These are phyloP conservation scores for Eubucco bourcierii DNA, from an alignment of 2,113 vertebrate species.

Conservation along the genomic window DNA sequence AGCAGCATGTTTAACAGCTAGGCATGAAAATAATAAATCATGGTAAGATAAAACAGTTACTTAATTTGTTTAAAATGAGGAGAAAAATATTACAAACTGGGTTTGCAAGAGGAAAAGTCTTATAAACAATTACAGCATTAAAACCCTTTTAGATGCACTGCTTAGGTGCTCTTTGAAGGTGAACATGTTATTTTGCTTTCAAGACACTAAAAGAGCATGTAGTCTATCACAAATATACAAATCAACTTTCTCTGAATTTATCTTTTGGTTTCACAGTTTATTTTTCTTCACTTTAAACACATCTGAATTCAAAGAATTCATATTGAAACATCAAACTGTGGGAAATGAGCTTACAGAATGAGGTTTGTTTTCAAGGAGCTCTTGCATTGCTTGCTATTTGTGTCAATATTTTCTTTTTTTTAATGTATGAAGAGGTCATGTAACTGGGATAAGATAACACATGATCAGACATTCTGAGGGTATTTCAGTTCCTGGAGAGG, in stretches of 20 bases:
- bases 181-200: constrained; percentile 31
- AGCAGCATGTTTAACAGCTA: neutral
- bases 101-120: neutral
- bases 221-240: neutral
- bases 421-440: neutral
- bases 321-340: neutral
- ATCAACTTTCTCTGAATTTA: neutral
- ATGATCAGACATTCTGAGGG: neutral
- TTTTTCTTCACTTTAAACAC: neutral
- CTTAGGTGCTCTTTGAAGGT: constrained; percentile 14
- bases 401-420: neutral
- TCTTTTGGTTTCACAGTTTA: neutral
- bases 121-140: constrained; percentile 22
- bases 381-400: neutral
- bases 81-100: neutral
- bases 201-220: neutral
- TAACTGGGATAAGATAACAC: neutral
- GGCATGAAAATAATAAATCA: constrained; percentile 17
- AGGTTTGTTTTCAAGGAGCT: neutral
- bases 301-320: neutral
- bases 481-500: neutral
- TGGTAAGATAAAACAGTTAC: constrained; percentile 40
- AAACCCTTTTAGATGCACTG: constrained; percentile 6
- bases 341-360: neutral
- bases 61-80: constrained; percentile 52